Base-by-base conservation (phyloP, 2,888 invertebrate species). In the Autographa pulchrina region DNA sequence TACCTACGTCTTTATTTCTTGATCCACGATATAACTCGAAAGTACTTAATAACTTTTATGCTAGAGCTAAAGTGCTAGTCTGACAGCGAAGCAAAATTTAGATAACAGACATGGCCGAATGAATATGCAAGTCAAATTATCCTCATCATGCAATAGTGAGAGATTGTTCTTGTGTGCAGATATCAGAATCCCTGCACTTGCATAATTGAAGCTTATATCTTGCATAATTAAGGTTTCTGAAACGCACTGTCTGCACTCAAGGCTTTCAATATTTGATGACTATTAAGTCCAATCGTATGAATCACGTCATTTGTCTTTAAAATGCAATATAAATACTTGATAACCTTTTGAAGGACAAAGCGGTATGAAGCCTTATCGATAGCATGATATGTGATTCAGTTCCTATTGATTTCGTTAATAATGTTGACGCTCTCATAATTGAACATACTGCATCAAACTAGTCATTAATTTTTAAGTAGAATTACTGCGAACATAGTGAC, bases 211-310 rank as follows among this genome's bases (percentile, higher is more conserved):
- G 8, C 9, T 61, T 32, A 63, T 52, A 14, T 48, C 31, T 38
- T 38, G 41, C 48, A 78, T 56, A 13, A 78, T 58, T 58, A 9
- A 64, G 16, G 16, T 35, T 4, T n/a, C 32, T 58, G 16, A n/a
- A 59, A 74, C 79, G 5, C 35, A n/a, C 48, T n/a, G 13, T 16
- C 52, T 59, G 20, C 56, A 18, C 54, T 67, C 80, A 56, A 56
- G 18, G 54, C 54, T 67, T 68, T 54, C 20, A 78, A 20, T 67
- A 48, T 64, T 62, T 18, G 31, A 54, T 65, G 80, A 75, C 80
- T 68, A 38, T 58, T 35, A 41, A 56, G 18, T 18, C n/a, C 9
- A 14, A 63, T 54, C 54, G 54, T n/a, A 32, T n/a, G n/a, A 31
- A 60, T 14, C 48, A 61, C 13, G 11, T 18, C 18, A 20, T n/a